Percentiles rank a stretch among this genome's conserved stretches.
These are phyloP conservation scores for Arizona elegans DNA, from an alignment of 2,113 vertebrate species.

Conservation along the genomic window DNA sequence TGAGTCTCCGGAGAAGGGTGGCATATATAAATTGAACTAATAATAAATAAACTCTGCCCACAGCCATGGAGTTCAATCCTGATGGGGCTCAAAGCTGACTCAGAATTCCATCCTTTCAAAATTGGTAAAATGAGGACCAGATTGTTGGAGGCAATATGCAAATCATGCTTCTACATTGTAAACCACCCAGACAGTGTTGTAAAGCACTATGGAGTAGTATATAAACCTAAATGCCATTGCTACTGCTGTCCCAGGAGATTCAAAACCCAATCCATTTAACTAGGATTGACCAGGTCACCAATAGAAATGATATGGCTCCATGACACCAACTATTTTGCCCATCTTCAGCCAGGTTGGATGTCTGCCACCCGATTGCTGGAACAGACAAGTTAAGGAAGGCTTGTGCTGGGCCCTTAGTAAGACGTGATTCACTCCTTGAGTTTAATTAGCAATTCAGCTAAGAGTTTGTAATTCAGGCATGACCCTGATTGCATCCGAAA, in stretches of 20 bases:
- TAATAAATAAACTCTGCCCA: not conserved
- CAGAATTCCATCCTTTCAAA: not conserved
- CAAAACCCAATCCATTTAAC: not conserved
- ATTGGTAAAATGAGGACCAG: not conserved
- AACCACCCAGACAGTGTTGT: not conserved
- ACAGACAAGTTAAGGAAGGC: not conserved
- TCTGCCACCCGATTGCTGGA: not conserved
- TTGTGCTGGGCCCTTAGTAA: slow-evolving; percentile 14
- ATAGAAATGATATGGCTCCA: not conserved
- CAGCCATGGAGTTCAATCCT: not conserved
- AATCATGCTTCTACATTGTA: not conserved
- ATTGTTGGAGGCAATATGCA: not conserved
- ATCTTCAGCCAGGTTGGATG: not conserved
- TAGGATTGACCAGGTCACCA: not conserved
- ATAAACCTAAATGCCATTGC: not conserved
- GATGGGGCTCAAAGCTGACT: not conserved
- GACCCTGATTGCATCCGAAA: slow-evolving; percentile 63
- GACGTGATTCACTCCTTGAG: slow-evolving; percentile 46
- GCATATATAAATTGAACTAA: too few relatives aligned
- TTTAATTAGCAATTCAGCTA: slow-evolving; percentile 60
- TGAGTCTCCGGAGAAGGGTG: too few relatives aligned
- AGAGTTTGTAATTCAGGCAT: slow-evolving; percentile 59
- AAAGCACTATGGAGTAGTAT: too few relatives aligned
- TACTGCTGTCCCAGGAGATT: not conserved
- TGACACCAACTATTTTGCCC: not conserved